phyloP scores from a whole-genome alignment of 2,113 vertebrate genomes.

The Rhodinocichla rosea region DNA sequence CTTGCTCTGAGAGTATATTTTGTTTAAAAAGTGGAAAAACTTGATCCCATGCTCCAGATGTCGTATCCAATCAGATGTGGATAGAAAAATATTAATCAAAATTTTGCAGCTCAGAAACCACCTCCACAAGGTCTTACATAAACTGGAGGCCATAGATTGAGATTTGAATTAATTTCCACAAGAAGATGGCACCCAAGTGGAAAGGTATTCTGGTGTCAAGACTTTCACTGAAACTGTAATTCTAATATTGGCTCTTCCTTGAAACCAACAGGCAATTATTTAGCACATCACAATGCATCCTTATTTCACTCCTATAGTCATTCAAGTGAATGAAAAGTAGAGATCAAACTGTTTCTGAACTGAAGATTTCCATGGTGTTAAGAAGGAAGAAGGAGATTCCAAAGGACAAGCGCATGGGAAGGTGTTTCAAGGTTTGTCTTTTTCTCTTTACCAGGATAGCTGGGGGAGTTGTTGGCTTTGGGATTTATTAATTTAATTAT shows the following conservation, averaged over 20 bases:
- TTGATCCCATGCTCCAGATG: not conserved
- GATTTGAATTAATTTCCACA: not conserved
- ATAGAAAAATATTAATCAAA: not conserved
- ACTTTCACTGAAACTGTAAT: not conserved
- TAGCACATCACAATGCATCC: not conserved
- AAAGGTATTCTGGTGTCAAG: not conserved
- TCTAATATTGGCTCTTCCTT: not conserved
- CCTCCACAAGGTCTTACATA: not conserved
- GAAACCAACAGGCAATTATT: not conserved
- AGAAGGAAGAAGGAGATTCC: not conserved
- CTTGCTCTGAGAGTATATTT: not conserved
- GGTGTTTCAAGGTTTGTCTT: not conserved
- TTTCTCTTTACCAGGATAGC: not conserved
- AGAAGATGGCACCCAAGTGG: not conserved
- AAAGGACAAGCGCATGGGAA: not conserved
- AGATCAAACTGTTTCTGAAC: not conserved
- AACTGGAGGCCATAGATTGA: not conserved
- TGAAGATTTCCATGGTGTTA: not conserved
- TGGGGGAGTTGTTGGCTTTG: not conserved
- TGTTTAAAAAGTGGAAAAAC: not conserved
- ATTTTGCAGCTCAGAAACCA: not conserved
- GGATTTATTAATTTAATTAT: not conserved
- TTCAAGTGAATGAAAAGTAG: not conserved
- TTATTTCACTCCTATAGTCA: not conserved
- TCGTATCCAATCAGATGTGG: not conserved